Evolutionary conservation across 2,797 vertebrate species (phyloP).

Genomic region (Taeniopygia guttata): DNA sequence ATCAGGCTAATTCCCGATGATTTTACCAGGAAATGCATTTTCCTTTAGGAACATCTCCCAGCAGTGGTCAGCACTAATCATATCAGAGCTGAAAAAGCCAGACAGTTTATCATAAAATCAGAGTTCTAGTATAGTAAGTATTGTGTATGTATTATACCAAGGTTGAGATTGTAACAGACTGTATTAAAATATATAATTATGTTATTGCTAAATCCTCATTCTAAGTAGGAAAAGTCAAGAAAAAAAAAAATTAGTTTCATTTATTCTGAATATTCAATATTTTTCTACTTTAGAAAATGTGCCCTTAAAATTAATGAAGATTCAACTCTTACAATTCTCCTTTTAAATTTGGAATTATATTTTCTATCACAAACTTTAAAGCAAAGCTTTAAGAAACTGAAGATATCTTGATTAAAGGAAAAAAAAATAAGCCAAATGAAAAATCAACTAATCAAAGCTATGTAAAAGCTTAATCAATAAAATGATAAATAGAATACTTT

Average conservation of each 20-base stretch:
- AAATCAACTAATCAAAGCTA: not conserved
- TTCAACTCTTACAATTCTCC: not conserved
- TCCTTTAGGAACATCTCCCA: slow-evolving; percentile 33
- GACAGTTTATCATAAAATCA: slow-evolving; percentile 30
- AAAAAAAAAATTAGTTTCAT: not conserved
- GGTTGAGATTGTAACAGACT: not conserved
- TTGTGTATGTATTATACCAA: not conserved
- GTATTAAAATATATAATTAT: slow-evolving; percentile 1
- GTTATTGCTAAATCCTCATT: not conserved
- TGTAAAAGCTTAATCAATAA: not conserved
- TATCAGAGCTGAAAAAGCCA: slow-evolving; percentile 28
- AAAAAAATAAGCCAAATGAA: not conserved
- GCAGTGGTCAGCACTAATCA: slow-evolving; percentile 33
- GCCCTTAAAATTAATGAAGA: not conserved
- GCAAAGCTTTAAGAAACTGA: not conserved
- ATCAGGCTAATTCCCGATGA: slow-evolving; percentile 39
- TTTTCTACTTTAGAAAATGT: not conserved
- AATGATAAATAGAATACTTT: not conserved
- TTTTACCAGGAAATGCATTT: slow-evolving; percentile 26
- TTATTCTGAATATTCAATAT: not conserved
- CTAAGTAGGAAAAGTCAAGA: not conserved
- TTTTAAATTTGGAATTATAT: not conserved
- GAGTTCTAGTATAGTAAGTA: not conserved
- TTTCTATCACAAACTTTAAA: not conserved
- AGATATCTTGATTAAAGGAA: not conserved